These are phyloP conservation scores for Empis livida DNA, from an alignment of 2,888 invertebrate species.

Conservation along the genomic window DNA sequence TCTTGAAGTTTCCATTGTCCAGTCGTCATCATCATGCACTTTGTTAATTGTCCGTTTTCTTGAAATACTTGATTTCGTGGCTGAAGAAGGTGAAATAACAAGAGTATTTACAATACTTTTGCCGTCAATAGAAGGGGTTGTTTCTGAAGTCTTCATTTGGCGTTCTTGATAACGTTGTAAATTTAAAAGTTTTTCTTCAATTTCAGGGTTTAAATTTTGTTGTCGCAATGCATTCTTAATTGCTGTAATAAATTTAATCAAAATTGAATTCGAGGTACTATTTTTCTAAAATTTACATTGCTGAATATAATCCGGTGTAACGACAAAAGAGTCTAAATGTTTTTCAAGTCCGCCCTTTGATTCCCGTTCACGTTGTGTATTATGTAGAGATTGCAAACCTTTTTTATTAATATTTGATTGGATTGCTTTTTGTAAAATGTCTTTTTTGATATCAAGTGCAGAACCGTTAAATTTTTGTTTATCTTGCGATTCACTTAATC, in stretches of 20 bases:
- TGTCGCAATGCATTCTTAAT: constrained; percentile 86
- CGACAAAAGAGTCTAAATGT: constrained; percentile 49
- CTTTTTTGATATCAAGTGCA: constrained; percentile 13
- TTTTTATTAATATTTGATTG: constrained; percentile 26
- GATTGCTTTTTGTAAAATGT: constrained; percentile 21
- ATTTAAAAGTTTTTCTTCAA: constrained; percentile 80
- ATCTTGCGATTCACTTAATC: too few relatives aligned
- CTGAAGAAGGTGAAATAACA: background rate
- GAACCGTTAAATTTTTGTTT: constrained; percentile 13
- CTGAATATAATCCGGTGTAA: constrained; percentile 86
- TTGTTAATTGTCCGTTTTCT: constrained; percentile 8
- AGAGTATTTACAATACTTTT: constrained; percentile 21
- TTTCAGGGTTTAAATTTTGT: constrained; percentile 82
- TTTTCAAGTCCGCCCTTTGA: constrained; percentile 6
- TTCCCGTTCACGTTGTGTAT: constrained; percentile 8
- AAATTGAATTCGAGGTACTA: constrained; percentile 19
- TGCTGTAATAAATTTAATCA: constrained; percentile 43
- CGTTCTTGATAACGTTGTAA: constrained; percentile 76
- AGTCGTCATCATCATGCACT: constrained; percentile 11
- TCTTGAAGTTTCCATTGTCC: too few relatives aligned
- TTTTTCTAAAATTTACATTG: constrained; percentile 53
- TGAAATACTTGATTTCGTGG: background rate
- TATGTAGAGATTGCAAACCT: too few relatives aligned
- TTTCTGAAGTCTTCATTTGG: constrained; percentile 43
- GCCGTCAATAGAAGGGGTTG: constrained; percentile 25